A percentile compares a stretch with the other conserved stretches of the same genome.
These are phyloP conservation scores for Sinocyclocheilus anshuiensis DNA, from an alignment of 2,113 vertebrate species.

Conservation along the genomic window DNA sequence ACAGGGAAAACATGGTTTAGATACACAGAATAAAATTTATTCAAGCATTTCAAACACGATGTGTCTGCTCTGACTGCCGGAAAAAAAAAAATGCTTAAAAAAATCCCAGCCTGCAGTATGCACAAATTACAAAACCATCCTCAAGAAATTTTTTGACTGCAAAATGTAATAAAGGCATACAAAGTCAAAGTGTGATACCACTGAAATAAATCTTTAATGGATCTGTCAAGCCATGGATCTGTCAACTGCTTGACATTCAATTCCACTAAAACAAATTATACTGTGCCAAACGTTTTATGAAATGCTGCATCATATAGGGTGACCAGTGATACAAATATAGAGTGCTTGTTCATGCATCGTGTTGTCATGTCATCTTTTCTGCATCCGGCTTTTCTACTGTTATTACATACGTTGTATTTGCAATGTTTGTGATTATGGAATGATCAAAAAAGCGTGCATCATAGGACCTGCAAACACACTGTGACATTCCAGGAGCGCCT, in stretches of 20 bases:
- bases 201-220: slow-evolving; percentile 37
- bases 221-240: slow-evolving; percentile 40
- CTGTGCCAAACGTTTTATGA: slow-evolving; percentile 30
- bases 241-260: slow-evolving; percentile 25
- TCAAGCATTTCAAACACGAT: neutral
- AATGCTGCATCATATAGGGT: neutral
- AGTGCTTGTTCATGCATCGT: neutral
- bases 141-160: neutral
- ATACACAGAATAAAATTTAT: neutral
- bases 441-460: neutral
- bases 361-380: slow-evolving; percentile 1
- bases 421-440: neutral
- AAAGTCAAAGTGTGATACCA: slow-evolving; percentile 15
- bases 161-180: slow-evolving; percentile 29
- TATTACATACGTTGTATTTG: neutral
- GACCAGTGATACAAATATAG: slow-evolving; percentile 14
- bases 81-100: neutral
- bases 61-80: neutral
- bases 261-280: slow-evolving; percentile 35
- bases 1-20: neutral
- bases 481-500: neutral
- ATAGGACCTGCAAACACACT: neutral
- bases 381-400: neutral
- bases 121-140: neutral
- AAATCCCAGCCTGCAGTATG: neutral